Evolutionary conservation across 2,113 vertebrate genomes (phyloP).

Genomic region (sheep (Ovis aries)): DNA sequence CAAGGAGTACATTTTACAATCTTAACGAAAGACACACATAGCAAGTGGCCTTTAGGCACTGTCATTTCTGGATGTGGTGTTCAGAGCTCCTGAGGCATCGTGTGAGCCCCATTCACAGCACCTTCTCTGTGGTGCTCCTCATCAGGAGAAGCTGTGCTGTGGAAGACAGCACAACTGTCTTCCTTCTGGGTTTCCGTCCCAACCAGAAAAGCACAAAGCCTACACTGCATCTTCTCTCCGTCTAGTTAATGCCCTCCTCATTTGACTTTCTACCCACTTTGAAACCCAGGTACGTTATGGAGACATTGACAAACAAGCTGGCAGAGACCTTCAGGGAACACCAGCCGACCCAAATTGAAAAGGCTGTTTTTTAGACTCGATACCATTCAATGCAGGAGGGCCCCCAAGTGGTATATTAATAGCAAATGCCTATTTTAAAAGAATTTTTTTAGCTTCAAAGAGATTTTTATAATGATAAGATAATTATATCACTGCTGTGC

Average conservation of each 20-base stretch:
- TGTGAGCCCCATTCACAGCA: not conserved
- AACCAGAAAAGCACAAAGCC: not conserved
- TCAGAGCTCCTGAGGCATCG: not conserved
- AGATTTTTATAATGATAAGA: not conserved
- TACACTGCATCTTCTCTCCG: not conserved
- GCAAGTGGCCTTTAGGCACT: not conserved
- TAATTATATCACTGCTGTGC: not conserved
- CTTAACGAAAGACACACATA: not conserved
- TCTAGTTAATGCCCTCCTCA: not conserved
- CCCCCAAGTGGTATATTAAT: not conserved
- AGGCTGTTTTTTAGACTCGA: not conserved
- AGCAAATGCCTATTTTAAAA: not conserved
- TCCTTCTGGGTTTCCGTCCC: not conserved
- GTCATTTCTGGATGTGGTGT: not conserved
- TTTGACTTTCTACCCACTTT: not conserved
- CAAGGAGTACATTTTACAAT: not conserved
- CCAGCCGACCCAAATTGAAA: not conserved
- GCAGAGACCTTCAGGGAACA: not conserved
- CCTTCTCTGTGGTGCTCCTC: no score
- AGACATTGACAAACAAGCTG: not conserved
- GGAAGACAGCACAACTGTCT: not conserved
- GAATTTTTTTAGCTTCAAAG: not conserved
- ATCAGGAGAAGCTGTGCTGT: no score
- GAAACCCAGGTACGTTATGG: not conserved
- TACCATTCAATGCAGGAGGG: not conserved